A percentile compares a stretch with the other conserved stretches of the same genome.
phyloP scores from a whole-genome alignment of 2,113 vertebrate genomes.

The Bos javanicus region DNA sequence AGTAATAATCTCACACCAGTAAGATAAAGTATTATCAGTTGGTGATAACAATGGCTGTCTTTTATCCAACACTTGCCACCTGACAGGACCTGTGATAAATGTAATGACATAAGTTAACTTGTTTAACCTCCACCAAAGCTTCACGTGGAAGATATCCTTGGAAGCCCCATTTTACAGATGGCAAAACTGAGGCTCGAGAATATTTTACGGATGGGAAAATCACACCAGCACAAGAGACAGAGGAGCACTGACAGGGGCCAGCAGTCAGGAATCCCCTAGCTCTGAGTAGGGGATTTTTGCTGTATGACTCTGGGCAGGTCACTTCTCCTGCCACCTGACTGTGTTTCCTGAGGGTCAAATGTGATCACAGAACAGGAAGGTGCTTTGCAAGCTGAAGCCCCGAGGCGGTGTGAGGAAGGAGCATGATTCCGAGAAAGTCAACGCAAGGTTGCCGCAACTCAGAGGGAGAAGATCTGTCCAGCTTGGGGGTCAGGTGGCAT shows the following conservation, averaged over 20 bases:
- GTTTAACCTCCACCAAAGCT: neutral
- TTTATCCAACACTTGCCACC: neutral
- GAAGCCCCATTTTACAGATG: neutral
- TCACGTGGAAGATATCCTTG: too few species aligned
- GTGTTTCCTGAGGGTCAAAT: neutral
- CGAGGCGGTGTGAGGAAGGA: neutral
- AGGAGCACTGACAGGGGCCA: neutral
- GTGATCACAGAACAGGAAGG: neutral
- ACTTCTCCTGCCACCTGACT: neutral
- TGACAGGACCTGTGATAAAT: neutral
- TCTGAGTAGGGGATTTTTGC: neutral
- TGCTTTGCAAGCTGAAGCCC: neutral
- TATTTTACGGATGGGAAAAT: neutral
- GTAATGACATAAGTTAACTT: neutral
- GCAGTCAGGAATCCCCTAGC: neutral
- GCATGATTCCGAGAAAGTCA: neutral
- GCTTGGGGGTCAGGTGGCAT: neutral
- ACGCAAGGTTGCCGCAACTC: fast-evolving
- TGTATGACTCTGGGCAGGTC: neutral
- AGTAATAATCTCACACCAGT: neutral
- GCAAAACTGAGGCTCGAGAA: neutral
- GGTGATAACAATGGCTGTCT: neutral
- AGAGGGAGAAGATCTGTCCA: neutral
- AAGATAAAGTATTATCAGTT: neutral
- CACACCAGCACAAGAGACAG: neutral